Evolutionary conservation across 64 coral and sea anemone species (phyloP).

Genomic region (Cladopsammia gracilis): DNA sequence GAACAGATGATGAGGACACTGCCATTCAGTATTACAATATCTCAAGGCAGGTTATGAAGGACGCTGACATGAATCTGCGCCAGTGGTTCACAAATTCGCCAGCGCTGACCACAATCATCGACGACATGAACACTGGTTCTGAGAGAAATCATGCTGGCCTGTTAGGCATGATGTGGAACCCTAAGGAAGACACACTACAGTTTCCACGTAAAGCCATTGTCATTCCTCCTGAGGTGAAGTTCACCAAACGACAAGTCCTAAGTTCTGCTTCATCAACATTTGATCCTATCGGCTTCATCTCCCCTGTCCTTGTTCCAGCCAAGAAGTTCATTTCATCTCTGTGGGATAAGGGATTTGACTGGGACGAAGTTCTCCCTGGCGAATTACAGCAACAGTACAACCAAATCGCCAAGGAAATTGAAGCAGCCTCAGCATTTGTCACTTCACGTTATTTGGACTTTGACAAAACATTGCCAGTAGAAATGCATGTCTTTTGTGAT

Average conservation of each 20-base stretch:
- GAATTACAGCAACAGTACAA: conserved; percentile 43
- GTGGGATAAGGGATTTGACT: conserved; percentile 66
- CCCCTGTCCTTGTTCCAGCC: conserved; percentile 44
- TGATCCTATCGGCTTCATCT: conserved; percentile 68
- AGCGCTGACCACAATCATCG: no score
- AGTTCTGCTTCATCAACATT: conserved; percentile 62
- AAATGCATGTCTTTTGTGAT: no score
- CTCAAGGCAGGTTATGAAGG: no score
- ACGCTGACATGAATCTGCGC: no score
- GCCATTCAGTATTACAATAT: no score
- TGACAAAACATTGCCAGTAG: conserved; percentile 10
- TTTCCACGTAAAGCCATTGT: conserved; percentile 40
- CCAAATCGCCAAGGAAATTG: conserved; percentile 32
- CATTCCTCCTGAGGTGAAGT: conserved; percentile 27
- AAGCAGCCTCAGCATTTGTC: conserved; percentile 37
- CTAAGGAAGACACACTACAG: conserved; percentile 52
- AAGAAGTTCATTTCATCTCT: conserved; percentile 48
- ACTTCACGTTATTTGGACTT: conserved; percentile 17
- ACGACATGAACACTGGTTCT: no score
- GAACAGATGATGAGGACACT: no score
- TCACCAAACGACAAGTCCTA: conserved; percentile 66
- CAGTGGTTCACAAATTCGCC: no score
- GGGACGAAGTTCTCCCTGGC: conserved; percentile 44
- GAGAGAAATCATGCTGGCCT: no score
- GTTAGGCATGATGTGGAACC: no score